Evolutionary conservation across 2,888 invertebrate species (phyloP), one percentile per base, ranked within the genome.

Genomic region (Sphaerophoria taeniata): DNA sequence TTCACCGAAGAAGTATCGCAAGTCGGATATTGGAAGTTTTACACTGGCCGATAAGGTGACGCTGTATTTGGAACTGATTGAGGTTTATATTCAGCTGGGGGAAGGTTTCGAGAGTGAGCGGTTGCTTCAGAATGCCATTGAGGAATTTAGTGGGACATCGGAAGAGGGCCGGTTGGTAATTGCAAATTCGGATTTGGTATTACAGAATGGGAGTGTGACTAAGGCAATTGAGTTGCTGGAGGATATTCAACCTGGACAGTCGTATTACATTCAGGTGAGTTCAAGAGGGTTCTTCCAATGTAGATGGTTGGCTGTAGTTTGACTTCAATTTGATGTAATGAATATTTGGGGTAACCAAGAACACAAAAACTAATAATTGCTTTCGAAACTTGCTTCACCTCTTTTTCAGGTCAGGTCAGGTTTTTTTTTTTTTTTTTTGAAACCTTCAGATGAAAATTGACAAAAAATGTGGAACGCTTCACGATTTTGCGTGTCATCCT

Each of bases 401-500:
- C n/a, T n/a, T n/a, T n/a, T n/a, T n/a, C n/a, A n/a, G n/a, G n/a
- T n/a, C n/a, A n/a, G n/a, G n/a, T n/a, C n/a, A n/a, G n/a, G n/a
- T n/a, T n/a, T n/a, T n/a, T n/a, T n/a, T n/a, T n/a, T n/a, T n/a
- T n/a, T n/a, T n/a, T n/a, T n/a, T n/a, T n/a, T n/a, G n/a, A 24
- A 24, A 24, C 24, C 24, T 24, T 24, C 24, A 24, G 24, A 24
- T 24, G 24, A 24, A 24, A 2, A 24, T 24, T 24, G 24, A 24
- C 90, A 91, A 91, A 67, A 67, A 91, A 91, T 91, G 90, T 91
- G 91, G 90, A 91, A 96, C 95, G 95, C 95, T 96, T 96, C 95
- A 96, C 96, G 96, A 96, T 96, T 96, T 96, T 96, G 96, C 96
- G 96, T 96, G 96, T 96, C 96, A 96, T 96, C 96, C 96, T 96